A percentile compares a stretch with the other conserved stretches of the same genome.
These are phyloP conservation scores for Anolis carolinensis DNA, from an alignment of 2,113 vertebrate species.

Conservation along the genomic window DNA sequence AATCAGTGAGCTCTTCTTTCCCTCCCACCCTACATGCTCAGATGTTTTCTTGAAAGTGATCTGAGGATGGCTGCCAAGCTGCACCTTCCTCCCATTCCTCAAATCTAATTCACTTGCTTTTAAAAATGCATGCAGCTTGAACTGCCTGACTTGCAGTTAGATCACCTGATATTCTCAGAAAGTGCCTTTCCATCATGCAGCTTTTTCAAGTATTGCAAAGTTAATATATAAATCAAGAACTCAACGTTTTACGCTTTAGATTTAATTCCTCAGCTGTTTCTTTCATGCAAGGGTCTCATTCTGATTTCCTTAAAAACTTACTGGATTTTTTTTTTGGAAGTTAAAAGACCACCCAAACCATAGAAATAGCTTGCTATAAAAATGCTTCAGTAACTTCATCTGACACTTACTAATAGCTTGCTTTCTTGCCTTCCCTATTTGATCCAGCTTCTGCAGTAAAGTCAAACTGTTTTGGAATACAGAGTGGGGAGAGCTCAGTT, in stretches of 20 bases:
- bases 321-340: not conserved
- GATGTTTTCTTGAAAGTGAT: not conserved
- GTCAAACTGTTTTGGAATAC: constrained; percentile 43
- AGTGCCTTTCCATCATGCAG: not conserved
- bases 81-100: not conserved
- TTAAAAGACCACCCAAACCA: not conserved
- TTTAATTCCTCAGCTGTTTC: not conserved
- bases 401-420: constrained; percentile 40
- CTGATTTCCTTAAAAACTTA: not conserved
- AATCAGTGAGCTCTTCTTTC: not conserved
- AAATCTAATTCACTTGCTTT: not conserved
- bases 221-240: not conserved
- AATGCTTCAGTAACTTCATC: constrained; percentile 39
- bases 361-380: not conserved
- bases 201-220: not conserved
- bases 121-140: not conserved
- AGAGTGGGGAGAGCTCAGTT: constrained; percentile 41
- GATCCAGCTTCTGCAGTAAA: constrained; percentile 29
- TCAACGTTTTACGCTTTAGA: not conserved
- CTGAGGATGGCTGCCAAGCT: not conserved
- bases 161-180: too few relatives aligned
- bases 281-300: not conserved
- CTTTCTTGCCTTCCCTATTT: constrained; percentile 30
- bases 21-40: not conserved
- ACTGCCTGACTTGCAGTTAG: not conserved